Conservation (phyloP, 2,113 vertebrate genomes). For the Hydrochoerus hydrochaeris region DNA sequence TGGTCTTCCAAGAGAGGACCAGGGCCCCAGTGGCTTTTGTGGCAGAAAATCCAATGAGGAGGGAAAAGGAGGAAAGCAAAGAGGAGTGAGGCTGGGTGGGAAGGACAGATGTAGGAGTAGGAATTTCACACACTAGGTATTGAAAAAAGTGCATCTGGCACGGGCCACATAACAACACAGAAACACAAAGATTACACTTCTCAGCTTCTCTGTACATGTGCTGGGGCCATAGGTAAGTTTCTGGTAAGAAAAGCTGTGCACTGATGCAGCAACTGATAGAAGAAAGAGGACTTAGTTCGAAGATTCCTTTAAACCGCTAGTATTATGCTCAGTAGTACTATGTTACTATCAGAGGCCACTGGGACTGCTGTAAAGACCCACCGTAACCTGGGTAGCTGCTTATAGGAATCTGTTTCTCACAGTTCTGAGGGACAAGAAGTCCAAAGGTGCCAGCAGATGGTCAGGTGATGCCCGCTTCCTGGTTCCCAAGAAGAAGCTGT, state of each 20-base stretch:
- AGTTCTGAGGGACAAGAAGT: not conserved
- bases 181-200: no score
- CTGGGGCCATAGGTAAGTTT: no score
- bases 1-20: not conserved
- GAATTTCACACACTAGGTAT: no score
- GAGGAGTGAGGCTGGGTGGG: not conserved
- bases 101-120: no score
- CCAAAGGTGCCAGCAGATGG: not conserved
- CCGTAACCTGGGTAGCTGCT: no score
- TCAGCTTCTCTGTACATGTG: no score
- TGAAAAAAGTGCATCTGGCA: no score
- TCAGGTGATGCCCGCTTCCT: not conserved
- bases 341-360: not conserved
- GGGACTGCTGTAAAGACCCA: no score
- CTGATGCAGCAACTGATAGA: not conserved
- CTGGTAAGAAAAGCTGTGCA: not conserved
- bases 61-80: no score
- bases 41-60: not conserved
- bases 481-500: not conserved
- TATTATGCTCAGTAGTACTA: not conserved
- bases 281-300: not conserved
- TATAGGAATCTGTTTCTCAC: not conserved
- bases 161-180: no score
- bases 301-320: conserved; percentile 22
- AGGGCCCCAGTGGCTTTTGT: no score